Percentiles rank a stretch among this genome's conserved stretches.
Conservation (phyloP, 2,797 vertebrate genomes). For the Myotis findleyi region DNA sequence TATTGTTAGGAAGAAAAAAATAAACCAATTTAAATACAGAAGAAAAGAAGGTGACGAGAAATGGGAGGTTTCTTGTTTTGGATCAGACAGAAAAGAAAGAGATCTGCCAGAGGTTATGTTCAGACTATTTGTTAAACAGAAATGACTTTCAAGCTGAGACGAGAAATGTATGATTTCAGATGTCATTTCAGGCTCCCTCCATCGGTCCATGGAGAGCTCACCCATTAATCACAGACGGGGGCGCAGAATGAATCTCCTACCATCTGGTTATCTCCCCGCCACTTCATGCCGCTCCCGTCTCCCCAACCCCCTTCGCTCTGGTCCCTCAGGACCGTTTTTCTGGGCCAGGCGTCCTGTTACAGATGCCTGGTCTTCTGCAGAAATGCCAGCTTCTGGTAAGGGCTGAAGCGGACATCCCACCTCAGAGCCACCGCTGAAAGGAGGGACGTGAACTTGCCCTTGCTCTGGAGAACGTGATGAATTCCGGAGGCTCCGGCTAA, state of each 20-base stretch:
- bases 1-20: neutral
- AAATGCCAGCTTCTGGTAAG: slow-evolving; percentile 4
- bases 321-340: neutral
- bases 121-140: slow-evolving; percentile 57
- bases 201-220: neutral
- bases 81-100: slow-evolving; percentile 29
- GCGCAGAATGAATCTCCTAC: neutral
- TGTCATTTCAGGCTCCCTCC: neutral
- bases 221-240: neutral
- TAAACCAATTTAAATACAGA: slow-evolving; percentile 8
- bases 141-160: slow-evolving; percentile 36
- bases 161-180: neutral
- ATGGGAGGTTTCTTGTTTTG: slow-evolving; percentile 12
- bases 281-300: too few species aligned
- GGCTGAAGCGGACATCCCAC: neutral
- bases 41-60: slow-evolving; percentile 41
- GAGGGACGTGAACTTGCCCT: neutral
- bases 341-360: neutral
- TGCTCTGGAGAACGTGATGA: neutral
- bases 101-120: slow-evolving; percentile 36
- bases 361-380: neutral
- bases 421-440: neutral
- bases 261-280: too few species aligned
- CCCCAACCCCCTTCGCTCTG: neutral
- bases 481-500: neutral